Base-by-base conservation (phyloP, 2,888 invertebrate genomes). In the Mesorhabditis spiculigera region DNA sequence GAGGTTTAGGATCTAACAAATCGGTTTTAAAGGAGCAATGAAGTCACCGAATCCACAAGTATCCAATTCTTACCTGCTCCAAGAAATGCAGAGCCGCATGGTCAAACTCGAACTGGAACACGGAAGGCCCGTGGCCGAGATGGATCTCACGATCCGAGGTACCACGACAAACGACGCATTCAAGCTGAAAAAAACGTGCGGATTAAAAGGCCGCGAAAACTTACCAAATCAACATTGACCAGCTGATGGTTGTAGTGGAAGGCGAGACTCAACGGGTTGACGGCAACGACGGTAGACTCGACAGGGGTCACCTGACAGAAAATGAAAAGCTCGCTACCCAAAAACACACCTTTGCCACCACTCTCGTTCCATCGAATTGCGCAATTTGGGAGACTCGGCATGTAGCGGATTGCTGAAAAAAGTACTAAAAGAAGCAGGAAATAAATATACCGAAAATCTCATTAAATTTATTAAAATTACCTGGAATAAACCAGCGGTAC, bases 241-340 rank as follows among this genome's bases (percentile, higher is more conserved):
- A 78, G 71, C 8, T 71, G 71, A 62, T 75, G 73, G 65, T 75
- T 74, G 68, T 80, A 78, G 71, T 75, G 76, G 69, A 80, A 78
- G 10, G 74, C 73, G 68, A 80, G 75, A 65, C 71, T 77, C 41
- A 80, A 66, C 3, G 80, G 80, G 50, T 74, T 80, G 45, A 79
- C 69, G n/a, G 78, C 75, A 6, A 78, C 71, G 43, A 71, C 67
- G n/a, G 71, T 71, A 43, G 67, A 67, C 62, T 71, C 67, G 4
- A 66, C 63, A 50, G 58, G n/a, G 8, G 58, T 50, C 10, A 50
- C 58, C 58, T 50, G 58, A n/a, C n/a, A 13, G 58, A n/a, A 50
- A 50, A 13, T 50, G 58, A 50, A 2, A 10, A 50, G n/a, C n/a
- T 50, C n/a, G 8, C 58, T 50, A 10, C n/a, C n/a, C n/a, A 28